Conservation (phyloP, 2,888 invertebrate genomes). For the Himalopsyche kuldschensis region DNA sequence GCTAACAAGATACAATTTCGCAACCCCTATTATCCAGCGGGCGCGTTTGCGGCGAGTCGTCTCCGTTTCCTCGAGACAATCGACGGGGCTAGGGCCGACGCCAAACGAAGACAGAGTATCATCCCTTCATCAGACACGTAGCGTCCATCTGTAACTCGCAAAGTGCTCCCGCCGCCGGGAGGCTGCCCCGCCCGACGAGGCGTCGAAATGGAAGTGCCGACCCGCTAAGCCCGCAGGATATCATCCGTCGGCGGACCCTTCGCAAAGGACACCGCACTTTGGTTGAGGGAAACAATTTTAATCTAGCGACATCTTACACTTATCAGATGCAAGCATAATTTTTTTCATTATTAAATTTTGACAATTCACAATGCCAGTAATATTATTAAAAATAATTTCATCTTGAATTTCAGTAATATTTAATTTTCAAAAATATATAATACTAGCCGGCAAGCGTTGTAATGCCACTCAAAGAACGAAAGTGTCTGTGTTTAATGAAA, state of each 20-base stretch:
- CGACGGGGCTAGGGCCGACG: background rate
- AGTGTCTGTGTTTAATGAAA: too few species aligned
- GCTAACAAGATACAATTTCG: background rate
- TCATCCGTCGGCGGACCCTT: background rate
- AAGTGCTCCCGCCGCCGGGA: background rate
- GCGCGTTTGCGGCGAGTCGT: background rate
- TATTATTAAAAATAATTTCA: too few species aligned
- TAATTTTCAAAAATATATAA: too few species aligned
- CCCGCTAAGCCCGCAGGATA: background rate
- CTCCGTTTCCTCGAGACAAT: background rate
- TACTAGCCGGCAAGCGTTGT: too few species aligned
- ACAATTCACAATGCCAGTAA: too few species aligned
- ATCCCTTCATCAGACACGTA: constrained; percentile 16
- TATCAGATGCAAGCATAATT: too few species aligned
- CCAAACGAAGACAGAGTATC: constrained; percentile 7
- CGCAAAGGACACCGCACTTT: background rate
- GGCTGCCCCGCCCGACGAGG: background rate
- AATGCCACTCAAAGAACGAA: too few species aligned
- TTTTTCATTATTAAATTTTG: too few species aligned
- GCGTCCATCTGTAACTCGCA: constrained; percentile 25
- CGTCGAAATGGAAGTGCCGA: background rate
- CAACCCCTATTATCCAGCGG: background rate
- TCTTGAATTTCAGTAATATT: too few species aligned
- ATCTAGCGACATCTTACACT: background rate
- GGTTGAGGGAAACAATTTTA: background rate